A percentile compares a stretch with the other conserved stretches of the same genome.
These are phyloP conservation scores for Taxidea taxus DNA, from an alignment of 2,113 vertebrate genomes.

Conservation along the genomic window DNA sequence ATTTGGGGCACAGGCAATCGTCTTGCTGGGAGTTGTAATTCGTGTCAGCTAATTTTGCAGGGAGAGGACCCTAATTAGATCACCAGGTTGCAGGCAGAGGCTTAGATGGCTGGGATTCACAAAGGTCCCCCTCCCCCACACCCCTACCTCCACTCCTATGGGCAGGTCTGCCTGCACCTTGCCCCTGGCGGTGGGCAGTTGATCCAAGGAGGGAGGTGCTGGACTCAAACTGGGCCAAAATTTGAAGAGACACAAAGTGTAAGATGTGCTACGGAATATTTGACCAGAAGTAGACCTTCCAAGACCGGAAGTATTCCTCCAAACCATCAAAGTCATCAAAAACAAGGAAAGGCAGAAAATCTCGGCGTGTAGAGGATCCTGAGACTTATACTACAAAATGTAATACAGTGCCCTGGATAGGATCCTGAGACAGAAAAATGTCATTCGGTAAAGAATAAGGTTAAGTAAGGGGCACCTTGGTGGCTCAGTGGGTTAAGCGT, in stretches of 20 bases:
- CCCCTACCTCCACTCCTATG: background rate
- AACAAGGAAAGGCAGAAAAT: background rate
- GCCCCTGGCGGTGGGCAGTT: background rate
- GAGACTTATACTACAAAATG: background rate
- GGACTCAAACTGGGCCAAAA: background rate
- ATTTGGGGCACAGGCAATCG: background rate
- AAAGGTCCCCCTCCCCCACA: accelerated
- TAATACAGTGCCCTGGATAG: background rate
- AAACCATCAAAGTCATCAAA: background rate
- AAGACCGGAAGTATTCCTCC: background rate
- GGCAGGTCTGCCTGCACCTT: background rate
- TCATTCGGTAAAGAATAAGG: background rate
- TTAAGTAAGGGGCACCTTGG: background rate
- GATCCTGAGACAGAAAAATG: background rate
- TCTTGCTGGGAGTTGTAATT: background rate
- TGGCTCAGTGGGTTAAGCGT: background rate
- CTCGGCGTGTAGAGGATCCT: background rate
- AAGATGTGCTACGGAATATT: background rate
- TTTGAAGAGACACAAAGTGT: background rate
- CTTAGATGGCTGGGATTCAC: background rate
- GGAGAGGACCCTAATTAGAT: background rate
- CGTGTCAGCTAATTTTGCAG: background rate
- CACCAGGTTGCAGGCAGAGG: background rate
- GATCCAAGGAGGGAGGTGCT: background rate
- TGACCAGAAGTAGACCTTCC: too few relatives aligned